Base-by-base conservation (phyloP, 2,113 vertebrate genomes). In the Cryptotis parvus region DNA sequence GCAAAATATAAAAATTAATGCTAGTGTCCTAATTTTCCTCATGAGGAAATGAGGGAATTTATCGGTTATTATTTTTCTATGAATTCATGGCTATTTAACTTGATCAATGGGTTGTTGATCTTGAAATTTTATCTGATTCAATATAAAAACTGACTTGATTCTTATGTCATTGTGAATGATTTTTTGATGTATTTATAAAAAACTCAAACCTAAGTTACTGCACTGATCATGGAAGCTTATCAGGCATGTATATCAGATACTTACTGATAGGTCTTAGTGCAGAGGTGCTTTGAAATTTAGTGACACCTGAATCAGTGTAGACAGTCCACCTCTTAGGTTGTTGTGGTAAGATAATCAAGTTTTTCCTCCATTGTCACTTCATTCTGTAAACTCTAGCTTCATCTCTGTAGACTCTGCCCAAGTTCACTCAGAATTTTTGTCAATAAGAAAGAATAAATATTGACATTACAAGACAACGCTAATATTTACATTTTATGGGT, bases 111-210 rank as follows among this genome's bases (percentile, higher is more conserved):
- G 27, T 82, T 69, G 22, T 85, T 95, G 7, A 92, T 18, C 69
- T 73, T 87, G 87, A 89, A 35, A 37, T 80, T 29, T 73, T 87
- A 4, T 65, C 49, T 37, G 26, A 35, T 68, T 85, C 16, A 91
- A 26, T 29, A 22, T 80, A 83, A 96, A n/a, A 89, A 73, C 52
- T 82, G 27, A 22, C 9, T 80, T 76, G 33, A 83, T 85, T 88
- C 12, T 90, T 15, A 52, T 68, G n/a, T 92, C 24, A 35, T 49
- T 83, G 27, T 52, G n/a, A 43, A 76, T 87, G 27, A 83, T 68
- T 89, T 95, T 89, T 95, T 85, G 78, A 75, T 70, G 6, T 41
- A 83, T 43, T 78, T 24, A 61, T 79, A 61, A 86, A 93, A 89
- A 91, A 87, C 41, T 68, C 14, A 81, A 82, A 69, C 55, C 15